A percentile compares a stretch with the other conserved stretches of the same genome.
Evolutionary conservation across 2,113 vertebrate genomes (phyloP).

Genomic region (Dissostichus mawsoni): DNA sequence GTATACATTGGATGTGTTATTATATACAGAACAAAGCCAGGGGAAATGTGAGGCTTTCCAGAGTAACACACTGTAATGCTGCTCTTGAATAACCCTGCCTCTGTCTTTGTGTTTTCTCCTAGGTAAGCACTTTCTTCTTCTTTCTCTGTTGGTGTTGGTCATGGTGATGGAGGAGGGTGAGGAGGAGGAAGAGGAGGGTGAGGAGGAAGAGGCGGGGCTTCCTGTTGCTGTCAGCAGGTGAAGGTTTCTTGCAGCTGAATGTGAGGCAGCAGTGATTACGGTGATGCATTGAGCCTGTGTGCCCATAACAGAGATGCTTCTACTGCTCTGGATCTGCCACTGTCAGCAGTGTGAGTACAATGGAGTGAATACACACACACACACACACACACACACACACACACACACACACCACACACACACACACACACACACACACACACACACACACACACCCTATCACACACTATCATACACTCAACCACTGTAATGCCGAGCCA

Average conservation of each 20-base stretch:
- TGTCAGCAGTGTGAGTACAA: slow-evolving; percentile 64
- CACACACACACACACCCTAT: too few relatives aligned
- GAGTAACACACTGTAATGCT: slow-evolving; percentile 6
- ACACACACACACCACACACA: too few relatives aligned
- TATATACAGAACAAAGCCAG: slow-evolving; percentile 8
- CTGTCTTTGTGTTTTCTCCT: slow-evolving; percentile 59
- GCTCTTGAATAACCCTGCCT: slow-evolving; percentile 56
- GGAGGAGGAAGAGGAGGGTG: too few relatives aligned
- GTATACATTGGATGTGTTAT: background rate
- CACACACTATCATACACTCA: background rate
- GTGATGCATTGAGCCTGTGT: slow-evolving; percentile 71
- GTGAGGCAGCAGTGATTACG: slow-evolving; percentile 76
- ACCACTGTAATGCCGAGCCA: slow-evolving; percentile 27
- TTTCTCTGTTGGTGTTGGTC: slow-evolving; percentile 62
- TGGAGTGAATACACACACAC: slow-evolving; percentile 16
- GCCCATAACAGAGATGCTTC: slow-evolving; percentile 58
- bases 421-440: too few relatives aligned
- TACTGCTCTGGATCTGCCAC: slow-evolving; percentile 38
- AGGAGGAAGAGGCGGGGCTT: slow-evolving; percentile 11
- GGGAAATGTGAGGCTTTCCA: background rate
- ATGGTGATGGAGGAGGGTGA: slow-evolving; percentile 65
- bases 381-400: too few relatives aligned
- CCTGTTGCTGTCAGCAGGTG: slow-evolving; percentile 68
- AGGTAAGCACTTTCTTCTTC: slow-evolving; percentile 84
- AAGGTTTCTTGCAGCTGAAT: slow-evolving; percentile 70